These are phyloP conservation scores for Nycticorax nycticorax DNA, from an alignment of 2,113 vertebrate species.

Conservation along the genomic window DNA sequence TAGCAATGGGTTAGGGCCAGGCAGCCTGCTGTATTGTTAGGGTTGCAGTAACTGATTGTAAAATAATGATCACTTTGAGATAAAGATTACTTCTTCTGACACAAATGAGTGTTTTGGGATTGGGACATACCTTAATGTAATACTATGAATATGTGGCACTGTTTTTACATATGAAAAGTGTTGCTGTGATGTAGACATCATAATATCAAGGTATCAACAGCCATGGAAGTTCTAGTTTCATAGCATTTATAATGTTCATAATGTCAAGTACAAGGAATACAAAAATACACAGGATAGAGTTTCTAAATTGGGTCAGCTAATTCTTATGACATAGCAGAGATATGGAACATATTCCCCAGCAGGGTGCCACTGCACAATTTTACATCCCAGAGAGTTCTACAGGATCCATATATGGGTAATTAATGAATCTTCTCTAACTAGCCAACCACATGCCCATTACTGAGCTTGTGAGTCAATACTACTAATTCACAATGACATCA, in stretches of 20 bases:
- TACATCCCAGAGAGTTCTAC: not conserved
- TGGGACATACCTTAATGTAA: not conserved
- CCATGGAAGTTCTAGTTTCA: not conserved
- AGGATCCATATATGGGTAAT: not conserved
- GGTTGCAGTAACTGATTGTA: not conserved
- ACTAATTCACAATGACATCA: slow-evolving; percentile 14
- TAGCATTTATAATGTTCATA: not conserved
- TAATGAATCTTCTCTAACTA: slow-evolving; percentile 23
- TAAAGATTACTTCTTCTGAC: not conserved
- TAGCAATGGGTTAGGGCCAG: not conserved
- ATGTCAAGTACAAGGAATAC: not conserved
- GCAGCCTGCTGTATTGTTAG: not conserved
- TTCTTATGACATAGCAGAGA: not conserved
- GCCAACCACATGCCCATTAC: not conserved
- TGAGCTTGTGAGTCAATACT: not conserved
- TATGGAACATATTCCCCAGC: not conserved
- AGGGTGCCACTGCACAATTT: not conserved
- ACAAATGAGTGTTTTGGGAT: not conserved
- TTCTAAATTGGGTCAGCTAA: not conserved
- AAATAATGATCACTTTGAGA: not conserved
- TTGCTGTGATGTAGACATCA: not conserved
- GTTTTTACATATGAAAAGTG: not conserved
- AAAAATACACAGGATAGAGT: not conserved
- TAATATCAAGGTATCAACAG: not conserved
- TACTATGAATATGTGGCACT: not conserved